These are phyloP conservation scores for Leptothorax acervorum DNA, from an alignment of 2,888 invertebrate genomes.

Conservation along the genomic window DNA sequence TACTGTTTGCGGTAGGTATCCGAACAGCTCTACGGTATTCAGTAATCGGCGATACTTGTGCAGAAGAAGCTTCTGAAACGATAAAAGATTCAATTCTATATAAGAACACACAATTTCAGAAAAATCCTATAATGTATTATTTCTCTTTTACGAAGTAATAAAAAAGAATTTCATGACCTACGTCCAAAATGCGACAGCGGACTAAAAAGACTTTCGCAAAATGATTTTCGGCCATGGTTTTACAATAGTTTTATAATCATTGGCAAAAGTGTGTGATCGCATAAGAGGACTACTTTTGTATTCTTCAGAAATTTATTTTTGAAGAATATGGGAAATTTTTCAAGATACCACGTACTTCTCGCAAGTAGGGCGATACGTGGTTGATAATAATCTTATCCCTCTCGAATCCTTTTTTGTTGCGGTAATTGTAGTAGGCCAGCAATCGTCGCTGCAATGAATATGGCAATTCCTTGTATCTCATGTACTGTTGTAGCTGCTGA, in stretches of 20 bases:
- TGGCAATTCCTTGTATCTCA: slow-evolving; percentile 85
- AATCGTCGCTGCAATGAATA: slow-evolving; percentile 81
- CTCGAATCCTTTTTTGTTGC: slow-evolving; percentile 83
- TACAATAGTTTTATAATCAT: not conserved
- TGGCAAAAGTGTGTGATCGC: not conserved
- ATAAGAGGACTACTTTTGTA: not conserved
- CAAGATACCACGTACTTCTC: slow-evolving; percentile 72
- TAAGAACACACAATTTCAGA: not conserved
- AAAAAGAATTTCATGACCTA: not conserved
- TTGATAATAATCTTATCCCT: slow-evolving; percentile 83
- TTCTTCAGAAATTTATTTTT: not conserved
- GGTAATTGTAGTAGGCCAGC: slow-evolving; percentile 83
- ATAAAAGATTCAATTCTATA: not conserved
- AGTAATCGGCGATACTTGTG: slow-evolving; percentile 82
- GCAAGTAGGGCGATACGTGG: slow-evolving; percentile 83
- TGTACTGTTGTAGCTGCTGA: slow-evolving; percentile 85
- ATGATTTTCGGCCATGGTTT: not conserved
- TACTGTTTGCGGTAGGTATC: slow-evolving; percentile 80
- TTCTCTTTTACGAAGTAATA: not conserved
- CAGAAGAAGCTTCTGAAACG: slow-evolving; percentile 82
- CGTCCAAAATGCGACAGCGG: not conserved
- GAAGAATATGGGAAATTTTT: not conserved
- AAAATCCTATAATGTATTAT: slow-evolving; percentile 5
- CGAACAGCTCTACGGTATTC: slow-evolving; percentile 83
- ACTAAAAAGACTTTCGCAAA: not conserved